A percentile compares a stretch with the other conserved stretches of the same genome.
phyloP scores from a whole-genome alignment of 2,113 vertebrate genomes.

The Macrotis lagotis region DNA sequence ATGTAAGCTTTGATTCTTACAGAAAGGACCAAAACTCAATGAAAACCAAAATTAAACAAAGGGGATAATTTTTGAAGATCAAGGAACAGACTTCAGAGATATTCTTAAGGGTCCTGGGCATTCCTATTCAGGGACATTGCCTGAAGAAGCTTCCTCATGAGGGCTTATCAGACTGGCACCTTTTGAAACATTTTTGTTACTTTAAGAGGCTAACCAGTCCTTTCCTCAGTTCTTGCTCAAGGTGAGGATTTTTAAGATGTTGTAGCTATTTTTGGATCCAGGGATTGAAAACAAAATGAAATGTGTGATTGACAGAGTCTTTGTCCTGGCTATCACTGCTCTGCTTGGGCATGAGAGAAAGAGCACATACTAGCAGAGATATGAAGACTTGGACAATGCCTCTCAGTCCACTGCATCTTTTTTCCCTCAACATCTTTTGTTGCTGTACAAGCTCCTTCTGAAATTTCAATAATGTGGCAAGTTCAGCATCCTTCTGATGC shows the following conservation, averaged over 20 bases:
- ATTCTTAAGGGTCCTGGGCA: background rate
- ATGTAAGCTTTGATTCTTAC: background rate
- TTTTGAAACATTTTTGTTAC: background rate
- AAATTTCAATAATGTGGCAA: background rate
- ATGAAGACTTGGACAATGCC: background rate
- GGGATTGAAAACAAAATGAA: constrained; percentile 19
- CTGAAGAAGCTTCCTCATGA: background rate
- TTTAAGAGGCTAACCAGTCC: background rate
- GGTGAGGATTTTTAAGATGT: background rate
- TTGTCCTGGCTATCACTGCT: background rate
- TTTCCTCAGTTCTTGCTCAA: background rate
- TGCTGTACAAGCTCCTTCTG: constrained; percentile 13
- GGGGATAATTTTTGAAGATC: constrained; percentile 3
- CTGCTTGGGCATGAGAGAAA: background rate
- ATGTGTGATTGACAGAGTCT: background rate
- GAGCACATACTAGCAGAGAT: background rate
- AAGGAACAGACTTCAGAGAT: background rate
- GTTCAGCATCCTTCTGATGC: constrained; percentile 2
- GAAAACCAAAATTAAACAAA: background rate
- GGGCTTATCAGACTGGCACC: background rate
- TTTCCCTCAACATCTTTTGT: background rate
- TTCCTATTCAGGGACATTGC: background rate
- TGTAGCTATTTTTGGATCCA: background rate
- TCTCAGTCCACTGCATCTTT: background rate
- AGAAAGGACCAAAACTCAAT: background rate